Evolutionary conservation across 37 sponge, comb jelly and placozoan genomes (phyloP), one percentile per base, ranked within the genome.

Genomic region (Spongia lamella): DNA sequence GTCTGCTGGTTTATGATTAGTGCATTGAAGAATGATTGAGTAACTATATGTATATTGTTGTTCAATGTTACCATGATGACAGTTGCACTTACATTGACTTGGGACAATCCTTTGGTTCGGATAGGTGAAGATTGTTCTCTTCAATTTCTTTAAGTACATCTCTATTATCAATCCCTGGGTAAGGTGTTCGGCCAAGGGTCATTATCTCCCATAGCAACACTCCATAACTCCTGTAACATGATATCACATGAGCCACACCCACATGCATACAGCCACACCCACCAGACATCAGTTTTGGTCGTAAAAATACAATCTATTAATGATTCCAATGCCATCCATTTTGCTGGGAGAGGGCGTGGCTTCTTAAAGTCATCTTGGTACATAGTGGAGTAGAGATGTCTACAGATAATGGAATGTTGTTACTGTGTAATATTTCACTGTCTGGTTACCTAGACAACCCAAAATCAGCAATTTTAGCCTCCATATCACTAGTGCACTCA

Each of bases 131-230:
- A 13, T 57, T 57, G 9, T 72, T 72, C 37, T 72, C 73, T 6
- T 72, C 73, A 72, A 72, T 72, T 31, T 72, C 57, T 37, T 72
- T 57, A 22, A 72, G 73, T 6, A 72, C 13, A 17, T 72, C 73
- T 24, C 73, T 53, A 43, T 72, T 72, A 27, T 79, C 79, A 64
- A 79, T 33, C 19, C 79, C 79, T 56, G 79, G 79, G 33, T 79
- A 79, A 0, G 79, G 79, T 53, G 50, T 66, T 7, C 63, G 63
- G 22, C 79, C 79, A 84, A 90, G 43, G 4, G 93, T 80, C 88
- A 92, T 85, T 39, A 88, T 88, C 86, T 92, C 93, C 93, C 93
- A 92, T 47, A 92, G 55, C 63, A 92, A 61, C 65, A 92, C 93
- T 61, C 93, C 93, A 77, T 63, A 92, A 53, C 93, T 90, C 88